Base-by-base conservation (phyloP, 1,140 invertebrate species). In the Harpegnathos saltator region DNA sequence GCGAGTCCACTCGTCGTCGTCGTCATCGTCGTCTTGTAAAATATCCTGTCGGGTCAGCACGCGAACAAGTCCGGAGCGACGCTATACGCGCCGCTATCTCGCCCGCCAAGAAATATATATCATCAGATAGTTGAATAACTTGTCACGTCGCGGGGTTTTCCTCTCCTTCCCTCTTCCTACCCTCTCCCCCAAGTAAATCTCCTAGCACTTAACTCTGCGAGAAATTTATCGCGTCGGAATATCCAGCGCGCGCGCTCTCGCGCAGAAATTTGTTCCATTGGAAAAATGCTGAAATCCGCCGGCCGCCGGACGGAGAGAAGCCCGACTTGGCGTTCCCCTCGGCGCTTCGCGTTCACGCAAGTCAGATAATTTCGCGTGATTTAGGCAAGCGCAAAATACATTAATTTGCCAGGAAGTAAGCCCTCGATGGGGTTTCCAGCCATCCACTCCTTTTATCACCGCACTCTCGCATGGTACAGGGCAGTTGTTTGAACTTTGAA, bases 401-500 rank as follows among this genome's bases (percentile, higher is more conserved):
- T 38, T 0, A 69, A 69, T 24, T 69, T 19, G 33, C 33, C 33
- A 12, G 22, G 38, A 44, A 69, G 7, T 48, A 44, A 69, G 22
- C 26, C 38, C 52, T 69, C n/a, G 29, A 78, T 44, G 2, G 17
- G 1, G 38, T 7, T 26, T 33, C 15, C n/a, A 52, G 5, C 29
- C 29, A 1, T 33, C 5, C 29, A 33, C 29, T 33, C 29, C 33
- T 9, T 44, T 44, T 11, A 68, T 68, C 33, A 7, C 50, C 54
- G 17, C 19, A 9, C 5, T 26, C 11, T 52, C 15, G 56, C 17
- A 24, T 48, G 38, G 17, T 17, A 44, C 15, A 33, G n/a, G n/a
- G 3, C 7, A 14, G n/a, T 22, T 22, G 24, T 65, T 66, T 69
- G 63, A 80, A 69, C 75, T 80, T 69, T 80, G 33, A 69, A 59